These are phyloP conservation scores for Panopea generosa DNA, from an alignment of 2,888 invertebrate species.

Conservation along the genomic window DNA sequence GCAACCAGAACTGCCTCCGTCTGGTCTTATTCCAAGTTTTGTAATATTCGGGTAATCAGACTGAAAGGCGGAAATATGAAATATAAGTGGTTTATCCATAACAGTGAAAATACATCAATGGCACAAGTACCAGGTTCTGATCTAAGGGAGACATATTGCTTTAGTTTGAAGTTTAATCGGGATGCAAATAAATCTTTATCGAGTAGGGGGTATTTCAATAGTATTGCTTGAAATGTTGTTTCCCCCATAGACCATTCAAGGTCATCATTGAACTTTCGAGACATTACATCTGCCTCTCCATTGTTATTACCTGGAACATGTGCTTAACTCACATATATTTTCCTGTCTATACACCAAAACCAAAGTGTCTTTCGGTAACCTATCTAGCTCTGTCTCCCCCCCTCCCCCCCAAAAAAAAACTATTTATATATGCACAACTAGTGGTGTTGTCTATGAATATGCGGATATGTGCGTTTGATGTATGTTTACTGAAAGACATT, in stretches of 20 bases:
- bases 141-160: no score
- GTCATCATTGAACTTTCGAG: no score
- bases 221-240: slow-evolving; percentile 16
- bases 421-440: slow-evolving; percentile 40
- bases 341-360: slow-evolving; percentile 23
- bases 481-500: slow-evolving; percentile 13
- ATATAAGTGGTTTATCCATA: no score
- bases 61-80: no score
- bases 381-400: slow-evolving; percentile 16
- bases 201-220: not conserved
- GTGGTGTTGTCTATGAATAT: slow-evolving; percentile 39
- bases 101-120: no score
- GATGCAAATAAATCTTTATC: slow-evolving; percentile 31
- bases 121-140: no score
- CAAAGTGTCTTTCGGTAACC: slow-evolving; percentile 24
- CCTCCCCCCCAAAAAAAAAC: slow-evolving; percentile 49
- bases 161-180: no score
- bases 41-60: no score
- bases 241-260: slow-evolving; percentile 43
- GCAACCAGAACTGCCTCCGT: slow-evolving; percentile 32
- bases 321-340: slow-evolving; percentile 21
- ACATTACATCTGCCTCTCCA: slow-evolving; percentile 39
- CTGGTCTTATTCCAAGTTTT: no score
- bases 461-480: slow-evolving; percentile 13
- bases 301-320: slow-evolving; percentile 42